Conservation (phyloP, 2,888 invertebrate species). For the Lycocerus yunnanus region DNA sequence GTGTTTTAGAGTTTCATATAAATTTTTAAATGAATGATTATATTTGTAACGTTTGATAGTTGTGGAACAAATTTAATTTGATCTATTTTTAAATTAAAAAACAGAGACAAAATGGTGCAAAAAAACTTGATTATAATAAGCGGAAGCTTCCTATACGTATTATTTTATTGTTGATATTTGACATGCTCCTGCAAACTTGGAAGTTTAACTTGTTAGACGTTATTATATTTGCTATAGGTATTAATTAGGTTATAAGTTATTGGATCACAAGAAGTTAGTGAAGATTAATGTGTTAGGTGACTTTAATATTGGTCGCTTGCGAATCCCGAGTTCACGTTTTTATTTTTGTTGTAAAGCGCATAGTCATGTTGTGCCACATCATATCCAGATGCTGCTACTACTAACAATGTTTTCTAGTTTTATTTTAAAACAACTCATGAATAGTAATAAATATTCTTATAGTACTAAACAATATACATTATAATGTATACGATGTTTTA, state of each 20-base stretch:
- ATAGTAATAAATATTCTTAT: not conserved
- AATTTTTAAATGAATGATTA: not conserved
- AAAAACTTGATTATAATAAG: not conserved
- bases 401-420: not conserved
- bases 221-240: not conserved
- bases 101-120: not conserved
- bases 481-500: too few species aligned
- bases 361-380: not conserved
- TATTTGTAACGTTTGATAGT: not conserved
- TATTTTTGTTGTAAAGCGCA: not conserved
- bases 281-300: not conserved
- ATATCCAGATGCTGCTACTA: not conserved
- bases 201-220: not conserved
- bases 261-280: not conserved
- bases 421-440: not conserved
- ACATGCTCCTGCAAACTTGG: not conserved
- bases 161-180: not conserved
- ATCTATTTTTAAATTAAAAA: not conserved
- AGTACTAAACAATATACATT: not conserved
- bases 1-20: not conserved
- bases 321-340: not conserved
- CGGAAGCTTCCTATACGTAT: not conserved
- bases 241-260: not conserved
- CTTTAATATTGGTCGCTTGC: not conserved
- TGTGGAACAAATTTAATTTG: too few species aligned